A percentile compares a stretch with the other conserved stretches of the same genome.
phyloP scores from a whole-genome alignment of 1,140 invertebrate genomes.

The Neotoxoptera formosana region DNA sequence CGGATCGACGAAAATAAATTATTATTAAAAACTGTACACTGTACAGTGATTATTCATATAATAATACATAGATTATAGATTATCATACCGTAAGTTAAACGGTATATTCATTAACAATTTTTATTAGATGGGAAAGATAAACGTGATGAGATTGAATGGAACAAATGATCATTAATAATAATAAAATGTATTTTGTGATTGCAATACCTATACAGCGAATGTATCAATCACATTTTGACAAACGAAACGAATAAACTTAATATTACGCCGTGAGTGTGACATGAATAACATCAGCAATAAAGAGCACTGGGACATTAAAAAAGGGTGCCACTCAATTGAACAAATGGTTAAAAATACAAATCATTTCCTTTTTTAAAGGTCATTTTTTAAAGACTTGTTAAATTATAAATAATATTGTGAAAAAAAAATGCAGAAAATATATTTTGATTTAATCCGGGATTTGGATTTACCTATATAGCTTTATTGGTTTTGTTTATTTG shows the following conservation, averaged over 20 bases:
- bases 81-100: background rate
- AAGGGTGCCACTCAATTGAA: constrained; percentile 23
- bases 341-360: constrained; percentile 9
- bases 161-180: background rate
- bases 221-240: background rate
- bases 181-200: too few species aligned
- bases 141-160: background rate
- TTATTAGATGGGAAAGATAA: background rate
- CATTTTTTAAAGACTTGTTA: background rate
- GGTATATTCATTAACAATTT: background rate
- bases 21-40: background rate
- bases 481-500: constrained; percentile 24
- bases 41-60: background rate
- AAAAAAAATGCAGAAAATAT: background rate
- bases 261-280: background rate
- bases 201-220: background rate
- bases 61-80: too few species aligned
- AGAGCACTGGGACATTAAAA: background rate
- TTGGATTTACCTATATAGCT: background rate
- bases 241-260: background rate
- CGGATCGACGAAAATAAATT: background rate
- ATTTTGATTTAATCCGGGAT: background rate
- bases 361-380: background rate
- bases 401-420: background rate
- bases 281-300: background rate